Percentiles rank a stretch among this genome's conserved stretches.
Conservation (phyloP, 2,888 invertebrate genomes). For the Tridacna crocea region DNA sequence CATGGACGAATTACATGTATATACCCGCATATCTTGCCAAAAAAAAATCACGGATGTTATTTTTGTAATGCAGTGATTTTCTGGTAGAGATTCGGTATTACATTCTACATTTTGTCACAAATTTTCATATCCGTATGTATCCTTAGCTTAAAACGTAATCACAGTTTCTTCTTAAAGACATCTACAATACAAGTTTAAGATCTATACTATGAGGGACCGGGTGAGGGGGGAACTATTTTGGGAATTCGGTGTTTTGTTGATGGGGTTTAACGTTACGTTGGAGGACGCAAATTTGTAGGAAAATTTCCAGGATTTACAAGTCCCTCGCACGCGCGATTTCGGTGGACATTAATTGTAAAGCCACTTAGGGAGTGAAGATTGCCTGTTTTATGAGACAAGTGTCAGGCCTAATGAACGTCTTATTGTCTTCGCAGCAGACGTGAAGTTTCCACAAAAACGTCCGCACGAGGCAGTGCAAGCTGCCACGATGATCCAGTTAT, state of each 20-base stretch:
- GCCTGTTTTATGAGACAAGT: slow-evolving; percentile 63
- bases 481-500: slow-evolving; percentile 13
- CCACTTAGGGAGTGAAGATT: slow-evolving; percentile 57
- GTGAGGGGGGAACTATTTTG: slow-evolving; percentile 33
- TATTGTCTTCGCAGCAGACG: slow-evolving; percentile 44
- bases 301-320: slow-evolving; percentile 54
- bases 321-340: slow-evolving; percentile 62
- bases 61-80: no score
- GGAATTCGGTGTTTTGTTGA: slow-evolving; percentile 61
- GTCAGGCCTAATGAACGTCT: slow-evolving; percentile 60
- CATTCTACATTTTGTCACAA: no score
- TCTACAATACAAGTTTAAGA: no score
- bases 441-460: slow-evolving; percentile 6
- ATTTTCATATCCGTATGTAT: no score
- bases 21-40: no score
- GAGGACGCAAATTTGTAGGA: slow-evolving; percentile 43
- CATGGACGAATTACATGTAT: no score
- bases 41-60: no score
- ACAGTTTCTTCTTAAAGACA: no score
- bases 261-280: slow-evolving; percentile 56
- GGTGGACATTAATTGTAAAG: slow-evolving; percentile 63
- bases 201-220: no score
- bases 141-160: no score
- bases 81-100: no score
- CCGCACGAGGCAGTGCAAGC: slow-evolving; percentile 15